Conservation (phyloP, 2,113 vertebrate genomes). For the Halcyon malimbica region DNA sequence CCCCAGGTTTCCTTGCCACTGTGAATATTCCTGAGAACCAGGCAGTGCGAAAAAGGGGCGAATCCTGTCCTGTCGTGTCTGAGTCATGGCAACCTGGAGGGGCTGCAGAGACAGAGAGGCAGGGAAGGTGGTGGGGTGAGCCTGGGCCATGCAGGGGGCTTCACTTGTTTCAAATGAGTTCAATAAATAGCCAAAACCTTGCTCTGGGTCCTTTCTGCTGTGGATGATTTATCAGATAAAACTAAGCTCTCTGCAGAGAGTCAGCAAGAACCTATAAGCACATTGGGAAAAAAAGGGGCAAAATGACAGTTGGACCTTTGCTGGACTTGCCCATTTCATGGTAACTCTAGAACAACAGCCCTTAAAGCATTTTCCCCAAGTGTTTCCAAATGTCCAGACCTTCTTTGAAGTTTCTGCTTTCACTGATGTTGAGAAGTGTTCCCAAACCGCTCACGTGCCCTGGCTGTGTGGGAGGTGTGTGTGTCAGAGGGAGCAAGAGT, state of each 20-base stretch:
- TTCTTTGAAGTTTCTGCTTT: neutral
- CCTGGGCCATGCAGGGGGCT: neutral
- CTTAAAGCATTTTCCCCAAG: neutral
- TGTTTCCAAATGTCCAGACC: neutral
- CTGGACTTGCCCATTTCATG: neutral
- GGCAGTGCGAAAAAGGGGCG: neutral
- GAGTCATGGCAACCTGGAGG: neutral
- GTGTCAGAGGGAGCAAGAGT: neutral
- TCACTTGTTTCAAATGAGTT: neutral
- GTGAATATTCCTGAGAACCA: neutral
- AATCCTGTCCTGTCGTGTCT: fast-evolving
- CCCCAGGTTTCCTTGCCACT: neutral
- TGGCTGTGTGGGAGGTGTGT: neutral
- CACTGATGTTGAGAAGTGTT: neutral
- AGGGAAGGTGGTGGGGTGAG: neutral
- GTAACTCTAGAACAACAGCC: neutral
- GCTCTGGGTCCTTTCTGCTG: neutral
- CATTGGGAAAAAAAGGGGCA: neutral
- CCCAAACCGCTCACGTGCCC: neutral
- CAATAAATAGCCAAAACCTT: neutral
- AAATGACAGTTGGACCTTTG: neutral
- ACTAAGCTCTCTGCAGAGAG: neutral
- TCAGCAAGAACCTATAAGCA: neutral
- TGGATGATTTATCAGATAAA: neutral
- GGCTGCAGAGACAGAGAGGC: neutral